Evolutionary conservation across 2,797 vertebrate species (phyloP), one percentile per base, ranked within the genome.

Genomic region (Lagorchestes hirsutus): DNA sequence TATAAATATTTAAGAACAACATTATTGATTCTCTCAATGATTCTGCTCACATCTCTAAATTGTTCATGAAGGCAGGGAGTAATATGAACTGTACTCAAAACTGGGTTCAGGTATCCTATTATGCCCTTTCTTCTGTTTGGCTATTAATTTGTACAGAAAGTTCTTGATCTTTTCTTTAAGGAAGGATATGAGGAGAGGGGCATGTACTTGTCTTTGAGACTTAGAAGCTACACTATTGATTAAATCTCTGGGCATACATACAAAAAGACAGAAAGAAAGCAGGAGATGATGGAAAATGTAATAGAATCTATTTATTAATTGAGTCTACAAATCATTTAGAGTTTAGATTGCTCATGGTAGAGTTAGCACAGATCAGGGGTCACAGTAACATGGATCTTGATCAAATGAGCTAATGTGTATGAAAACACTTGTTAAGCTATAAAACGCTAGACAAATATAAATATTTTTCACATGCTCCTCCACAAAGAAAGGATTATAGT

Each of bases 11-110:
- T 56, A 14, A 94, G 93, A 54, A 74, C 58, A 82, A 87, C 93
- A 46, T 40, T 94, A 94, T 94, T 91, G 95, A 96, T 95, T 92
- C 14, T 52, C 67, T 92, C 93, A 93, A 93, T 92, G 74, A 67
- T 96, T 96, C 96, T 40, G 92, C 90, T 87, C 94, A 93, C 87
- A 18, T 96, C 28, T 82, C 94, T 82, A 95, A 95, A 97, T 54
- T 87, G 91, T 74, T 96, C 96, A 54, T 92, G 93, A 93, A 82
- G n/a, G 93, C 54, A 95, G 29, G 40, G 3, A n/a, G 28, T 95
- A 96, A 56, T 31, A 87, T 4, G 74, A 87, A 87, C 3, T 27
- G 3, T 87, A 87, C 22, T 87, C 22, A 27, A 87, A 46, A 87
- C 1, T 27, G 22, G 2, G 22, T 87, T 11, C 40, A 82, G 22